Evolutionary conservation across 2,797 vertebrate species (phyloP).

Genomic region (Paguma larvata): DNA sequence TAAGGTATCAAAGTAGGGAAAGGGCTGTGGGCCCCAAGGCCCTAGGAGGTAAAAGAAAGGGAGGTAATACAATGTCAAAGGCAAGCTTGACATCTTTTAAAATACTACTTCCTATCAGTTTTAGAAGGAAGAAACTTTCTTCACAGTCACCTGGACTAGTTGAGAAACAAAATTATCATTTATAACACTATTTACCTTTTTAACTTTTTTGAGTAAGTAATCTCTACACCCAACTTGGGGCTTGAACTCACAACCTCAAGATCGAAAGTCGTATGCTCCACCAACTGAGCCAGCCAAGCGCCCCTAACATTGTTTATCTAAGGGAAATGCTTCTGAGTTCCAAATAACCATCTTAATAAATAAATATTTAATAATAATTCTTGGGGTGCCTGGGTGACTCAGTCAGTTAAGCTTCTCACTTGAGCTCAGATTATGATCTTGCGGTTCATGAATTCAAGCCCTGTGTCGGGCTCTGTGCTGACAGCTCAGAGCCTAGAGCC

Average conservation of each 20-base stretch:
- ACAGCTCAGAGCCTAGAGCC: too few relatives aligned
- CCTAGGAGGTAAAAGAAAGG: not conserved
- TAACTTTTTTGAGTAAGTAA: too few relatives aligned
- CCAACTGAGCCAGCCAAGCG: too few relatives aligned
- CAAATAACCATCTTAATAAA: conserved; percentile 29
- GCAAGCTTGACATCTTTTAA: conserved; percentile 40
- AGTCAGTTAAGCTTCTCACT: too few relatives aligned
- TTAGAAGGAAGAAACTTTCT: not conserved
- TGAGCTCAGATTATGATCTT: too few relatives aligned
- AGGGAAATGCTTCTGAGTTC: conserved; percentile 8
- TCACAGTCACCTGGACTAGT: not conserved
- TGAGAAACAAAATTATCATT: conserved; percentile 44
- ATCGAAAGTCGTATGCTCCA: too few relatives aligned
- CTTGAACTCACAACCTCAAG: too few relatives aligned
- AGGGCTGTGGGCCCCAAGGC: not conserved
- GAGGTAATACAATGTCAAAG: not conserved
- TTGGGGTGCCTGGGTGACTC: not conserved
- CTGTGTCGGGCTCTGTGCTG: too few relatives aligned
- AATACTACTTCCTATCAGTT: not conserved
- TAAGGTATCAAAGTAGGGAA: not conserved
- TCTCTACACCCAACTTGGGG: too few relatives aligned
- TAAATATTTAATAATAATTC: conserved; percentile 10
- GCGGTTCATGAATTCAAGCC: too few relatives aligned
- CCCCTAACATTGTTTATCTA: conserved; percentile 2
- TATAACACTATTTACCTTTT: not conserved